A percentile compares a stretch with the other conserved stretches of the same genome.
phyloP scores from a whole-genome alignment of 2,888 invertebrate genomes.

The Cacoxenus indagator region DNA sequence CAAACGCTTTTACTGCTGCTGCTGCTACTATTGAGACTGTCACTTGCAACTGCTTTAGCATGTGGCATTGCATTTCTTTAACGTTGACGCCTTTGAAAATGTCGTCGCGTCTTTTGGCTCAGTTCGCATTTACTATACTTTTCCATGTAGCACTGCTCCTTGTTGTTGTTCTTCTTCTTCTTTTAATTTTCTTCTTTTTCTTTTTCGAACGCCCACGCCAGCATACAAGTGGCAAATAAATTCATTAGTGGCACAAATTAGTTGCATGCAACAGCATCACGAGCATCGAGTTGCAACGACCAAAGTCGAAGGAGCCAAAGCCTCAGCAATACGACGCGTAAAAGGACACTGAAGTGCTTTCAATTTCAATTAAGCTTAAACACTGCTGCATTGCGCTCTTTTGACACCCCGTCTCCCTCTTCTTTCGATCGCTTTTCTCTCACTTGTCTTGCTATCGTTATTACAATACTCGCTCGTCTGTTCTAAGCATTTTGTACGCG shows the following conservation, averaged over 20 bases:
- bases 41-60: neutral
- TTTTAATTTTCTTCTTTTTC: neutral
- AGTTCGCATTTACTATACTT: conserved; percentile 20
- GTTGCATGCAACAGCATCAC: conserved; percentile 54
- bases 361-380: conserved; percentile 61
- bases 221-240: conserved; percentile 64
- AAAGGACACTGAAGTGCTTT: conserved; percentile 64
- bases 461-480: neutral
- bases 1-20: conserved; percentile 47
- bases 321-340: conserved; percentile 21
- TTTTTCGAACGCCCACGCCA: conserved; percentile 29
- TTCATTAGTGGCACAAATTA: conserved; percentile 63
- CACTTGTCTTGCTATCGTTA: conserved; percentile 15
- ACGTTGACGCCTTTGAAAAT: conserved; percentile 29
- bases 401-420: conserved; percentile 5
- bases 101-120: conserved; percentile 30
- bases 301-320: conserved; percentile 20
- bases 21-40: conserved; percentile 29
- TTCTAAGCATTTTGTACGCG: conserved; percentile 3
- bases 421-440: conserved; percentile 34
- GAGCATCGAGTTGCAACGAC: conserved; percentile 20
- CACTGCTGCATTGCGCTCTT: conserved; percentile 24
- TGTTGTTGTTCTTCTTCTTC: neutral
- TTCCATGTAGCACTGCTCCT: conserved; percentile 34
- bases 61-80: conserved; percentile 30